These are phyloP conservation scores for Eurytoma adleriae DNA, from an alignment of 2,888 invertebrate genomes.

Conservation along the genomic window DNA sequence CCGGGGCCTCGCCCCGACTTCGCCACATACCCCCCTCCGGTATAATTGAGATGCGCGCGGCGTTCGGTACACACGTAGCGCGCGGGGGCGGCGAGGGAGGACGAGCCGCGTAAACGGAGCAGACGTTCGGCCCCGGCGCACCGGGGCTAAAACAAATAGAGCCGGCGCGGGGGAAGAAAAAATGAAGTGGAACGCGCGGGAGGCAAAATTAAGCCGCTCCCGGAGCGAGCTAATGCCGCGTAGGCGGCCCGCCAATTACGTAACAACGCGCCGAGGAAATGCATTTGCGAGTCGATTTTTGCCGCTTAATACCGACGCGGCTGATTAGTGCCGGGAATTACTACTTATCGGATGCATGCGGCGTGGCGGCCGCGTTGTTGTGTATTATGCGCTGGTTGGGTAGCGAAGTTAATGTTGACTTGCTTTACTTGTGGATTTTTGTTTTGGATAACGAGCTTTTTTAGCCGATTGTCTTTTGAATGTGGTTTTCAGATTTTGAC, in stretches of 20 bases:
- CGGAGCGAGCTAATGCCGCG: not conserved
- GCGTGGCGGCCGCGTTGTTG: too few relatives aligned
- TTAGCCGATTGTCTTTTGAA: too few relatives aligned
- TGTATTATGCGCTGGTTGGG: too few relatives aligned
- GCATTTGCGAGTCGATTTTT: not conserved
- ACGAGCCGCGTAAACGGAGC: not conserved
- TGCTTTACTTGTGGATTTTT: too few relatives aligned
- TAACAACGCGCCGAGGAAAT: not conserved
- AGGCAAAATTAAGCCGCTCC: slow-evolving; percentile 5
- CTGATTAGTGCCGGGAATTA: not conserved
- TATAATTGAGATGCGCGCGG: slow-evolving; percentile 39
- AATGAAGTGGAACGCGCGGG: slow-evolving; percentile 6
- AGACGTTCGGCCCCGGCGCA: not conserved
- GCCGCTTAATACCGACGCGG: not conserved
- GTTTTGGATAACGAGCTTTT: too few relatives aligned
- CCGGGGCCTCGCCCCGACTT: not conserved
- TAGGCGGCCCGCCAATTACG: not conserved
- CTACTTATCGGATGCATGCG: not conserved
- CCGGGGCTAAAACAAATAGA: slow-evolving; percentile 26
- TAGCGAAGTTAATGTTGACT: too few relatives aligned
- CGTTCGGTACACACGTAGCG: slow-evolving; percentile 32
- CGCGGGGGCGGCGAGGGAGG: not conserved
- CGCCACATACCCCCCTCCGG: not conserved
- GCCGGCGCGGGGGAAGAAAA: slow-evolving; percentile 7
- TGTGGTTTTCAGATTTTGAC: too few relatives aligned